Evolutionary conservation across 92 coral and sea anemone genomes (phyloP).

Genomic region (Galaxea fascicularis): DNA sequence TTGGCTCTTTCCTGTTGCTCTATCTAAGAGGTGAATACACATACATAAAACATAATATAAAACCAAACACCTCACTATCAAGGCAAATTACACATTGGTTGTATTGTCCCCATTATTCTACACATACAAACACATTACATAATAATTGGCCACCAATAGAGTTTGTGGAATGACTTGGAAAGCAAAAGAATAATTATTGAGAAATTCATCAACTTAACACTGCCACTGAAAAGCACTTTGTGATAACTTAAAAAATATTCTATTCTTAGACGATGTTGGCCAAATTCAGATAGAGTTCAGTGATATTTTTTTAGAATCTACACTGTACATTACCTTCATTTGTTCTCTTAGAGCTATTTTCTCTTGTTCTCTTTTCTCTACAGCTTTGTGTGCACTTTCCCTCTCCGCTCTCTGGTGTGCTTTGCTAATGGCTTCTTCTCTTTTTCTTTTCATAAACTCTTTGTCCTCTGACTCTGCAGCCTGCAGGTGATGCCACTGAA

Average conservation of each 20-base stretch:
- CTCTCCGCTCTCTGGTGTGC: slow-evolving; percentile 83
- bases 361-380: slow-evolving; percentile 89
- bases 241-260: no score
- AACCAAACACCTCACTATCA: no score
- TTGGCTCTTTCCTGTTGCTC: slow-evolving; percentile 92
- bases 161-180: no score
- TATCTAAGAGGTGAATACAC: slow-evolving; percentile 46
- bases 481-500: slow-evolving; percentile 82
- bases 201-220: no score
- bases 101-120: no score
- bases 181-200: no score
- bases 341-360: slow-evolving; percentile 87
- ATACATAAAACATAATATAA: neutral
- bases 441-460: slow-evolving; percentile 79
- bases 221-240: no score
- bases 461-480: slow-evolving; percentile 83
- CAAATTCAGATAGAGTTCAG: no score
- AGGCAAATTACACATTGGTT: no score
- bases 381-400: slow-evolving; percentile 67
- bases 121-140: no score
- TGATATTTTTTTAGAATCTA: neutral
- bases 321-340: slow-evolving; percentile 72
- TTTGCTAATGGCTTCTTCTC: slow-evolving; percentile 86
- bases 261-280: no score
- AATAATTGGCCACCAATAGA: no score